Conservation (phyloP, 2,113 vertebrate genomes). For the Budorcas taxicolor region DNA sequence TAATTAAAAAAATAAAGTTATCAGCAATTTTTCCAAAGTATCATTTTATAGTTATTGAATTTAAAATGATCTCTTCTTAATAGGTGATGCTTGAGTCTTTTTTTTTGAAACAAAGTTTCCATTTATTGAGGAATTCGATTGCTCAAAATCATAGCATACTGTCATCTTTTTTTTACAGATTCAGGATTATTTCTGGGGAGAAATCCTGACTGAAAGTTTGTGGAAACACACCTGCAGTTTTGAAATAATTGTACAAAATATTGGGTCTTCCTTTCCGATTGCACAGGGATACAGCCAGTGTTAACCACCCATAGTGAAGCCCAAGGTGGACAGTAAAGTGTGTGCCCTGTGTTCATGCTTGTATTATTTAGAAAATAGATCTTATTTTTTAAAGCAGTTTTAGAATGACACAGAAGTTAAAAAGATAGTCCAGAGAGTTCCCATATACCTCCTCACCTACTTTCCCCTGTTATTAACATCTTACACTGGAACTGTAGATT, state of each 20-base stretch:
- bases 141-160: background rate
- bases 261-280: rapidly evolving
- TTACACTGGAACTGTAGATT: no score
- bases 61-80: background rate
- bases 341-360: background rate
- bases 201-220: background rate
- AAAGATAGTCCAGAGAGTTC: background rate
- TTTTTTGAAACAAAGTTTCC: background rate
- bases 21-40: background rate
- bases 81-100: background rate
- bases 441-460: background rate
- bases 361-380: background rate
- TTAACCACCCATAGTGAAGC: background rate
- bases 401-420: background rate
- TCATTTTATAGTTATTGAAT: background rate
- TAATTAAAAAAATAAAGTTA: background rate
- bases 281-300: background rate
- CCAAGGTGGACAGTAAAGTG: background rate
- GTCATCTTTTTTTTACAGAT: background rate
- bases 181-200: background rate
- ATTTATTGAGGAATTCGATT: background rate
- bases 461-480: background rate
- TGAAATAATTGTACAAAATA: background rate
- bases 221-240: background rate
- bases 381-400: background rate